Evolutionary conservation across 1,140 invertebrate genomes (phyloP).

Genomic region (Drosophila parvula): DNA sequence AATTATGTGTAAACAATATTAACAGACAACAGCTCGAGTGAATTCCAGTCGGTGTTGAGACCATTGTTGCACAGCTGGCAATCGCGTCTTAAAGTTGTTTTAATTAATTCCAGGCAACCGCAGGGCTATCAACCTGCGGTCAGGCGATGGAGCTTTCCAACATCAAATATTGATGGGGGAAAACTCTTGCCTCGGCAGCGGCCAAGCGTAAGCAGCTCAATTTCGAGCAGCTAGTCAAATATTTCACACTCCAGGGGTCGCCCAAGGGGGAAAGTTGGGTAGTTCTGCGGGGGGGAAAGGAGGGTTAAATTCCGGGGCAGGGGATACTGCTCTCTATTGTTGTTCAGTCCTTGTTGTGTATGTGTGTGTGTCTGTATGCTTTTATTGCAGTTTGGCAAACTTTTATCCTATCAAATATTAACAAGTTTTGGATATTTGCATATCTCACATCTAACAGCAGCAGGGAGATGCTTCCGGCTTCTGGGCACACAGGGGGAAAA

Average conservation of each 20-base stretch:
- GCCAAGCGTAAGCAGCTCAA: constrained; percentile 49
- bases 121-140: constrained; percentile 40
- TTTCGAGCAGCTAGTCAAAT: constrained; percentile 48
- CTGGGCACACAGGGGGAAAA: constrained; percentile 6
- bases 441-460: constrained; percentile 59
- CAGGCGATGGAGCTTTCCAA: constrained; percentile 11
- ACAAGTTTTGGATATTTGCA: constrained; percentile 70
- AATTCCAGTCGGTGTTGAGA: constrained; percentile 2
- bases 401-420: constrained; percentile 77
- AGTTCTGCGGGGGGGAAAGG: not conserved
- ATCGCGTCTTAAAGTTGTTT: constrained; percentile 32
- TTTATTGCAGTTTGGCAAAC: constrained; percentile 75
- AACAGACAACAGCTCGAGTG: constrained; percentile 6
- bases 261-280: not conserved
- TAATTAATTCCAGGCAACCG: constrained; percentile 54
- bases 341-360: constrained; percentile 25
- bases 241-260: constrained; percentile 45
- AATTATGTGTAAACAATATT: constrained; percentile 70
- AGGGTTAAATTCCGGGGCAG: not conserved
- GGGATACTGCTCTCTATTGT: constrained; percentile 29
- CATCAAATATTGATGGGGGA: constrained; percentile 39
- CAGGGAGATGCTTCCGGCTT: constrained; percentile 39
- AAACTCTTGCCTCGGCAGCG: constrained; percentile 25
- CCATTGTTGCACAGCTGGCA: not conserved
- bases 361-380: constrained; percentile 30